A percentile compares a stretch with the other conserved stretches of the same genome.
phyloP scores from a whole-genome alignment of 2,797 vertebrate genomes.

The Glossophaga mutica region DNA sequence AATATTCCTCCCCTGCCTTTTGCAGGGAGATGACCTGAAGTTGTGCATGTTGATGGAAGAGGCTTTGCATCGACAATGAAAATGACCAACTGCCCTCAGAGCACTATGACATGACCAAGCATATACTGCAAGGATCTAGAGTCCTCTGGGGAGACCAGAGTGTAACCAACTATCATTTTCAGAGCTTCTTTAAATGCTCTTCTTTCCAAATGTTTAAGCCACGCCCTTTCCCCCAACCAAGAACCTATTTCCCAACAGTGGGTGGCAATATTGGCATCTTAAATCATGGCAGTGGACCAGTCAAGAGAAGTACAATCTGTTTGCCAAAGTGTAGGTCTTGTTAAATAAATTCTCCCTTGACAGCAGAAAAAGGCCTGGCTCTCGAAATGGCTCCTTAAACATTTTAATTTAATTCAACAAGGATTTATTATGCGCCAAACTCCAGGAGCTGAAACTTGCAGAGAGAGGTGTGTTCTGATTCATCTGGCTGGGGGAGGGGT shows the following conservation, averaged over 20 bases:
- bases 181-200: constrained; percentile 4
- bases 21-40: neutral
- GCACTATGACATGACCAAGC: neutral
- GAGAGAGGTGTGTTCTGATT: neutral
- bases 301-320: constrained; percentile 29
- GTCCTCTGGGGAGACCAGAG: neutral
- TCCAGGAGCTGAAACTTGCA: neutral
- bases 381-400: constrained; percentile 55
- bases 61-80: neutral
- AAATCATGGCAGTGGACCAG: constrained; percentile 40
- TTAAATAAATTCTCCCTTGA: constrained; percentile 73
- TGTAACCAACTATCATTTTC: neutral
- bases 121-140: neutral
- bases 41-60: neutral
- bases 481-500: neutral
- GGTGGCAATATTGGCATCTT: neutral
- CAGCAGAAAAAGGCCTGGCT: constrained; percentile 62
- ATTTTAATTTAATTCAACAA: constrained; percentile 71
- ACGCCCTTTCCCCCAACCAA: neutral
- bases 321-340: constrained; percentile 63
- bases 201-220: neutral
- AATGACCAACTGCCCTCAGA: neutral
- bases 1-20: neutral
- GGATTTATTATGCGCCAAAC: constrained; percentile 56
- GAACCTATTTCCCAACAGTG: constrained; percentile 44